Evolutionary conservation across 2,888 invertebrate genomes (phyloP), one percentile per base, ranked within the genome.

Genomic region (Pristionchus arcanus): DNA sequence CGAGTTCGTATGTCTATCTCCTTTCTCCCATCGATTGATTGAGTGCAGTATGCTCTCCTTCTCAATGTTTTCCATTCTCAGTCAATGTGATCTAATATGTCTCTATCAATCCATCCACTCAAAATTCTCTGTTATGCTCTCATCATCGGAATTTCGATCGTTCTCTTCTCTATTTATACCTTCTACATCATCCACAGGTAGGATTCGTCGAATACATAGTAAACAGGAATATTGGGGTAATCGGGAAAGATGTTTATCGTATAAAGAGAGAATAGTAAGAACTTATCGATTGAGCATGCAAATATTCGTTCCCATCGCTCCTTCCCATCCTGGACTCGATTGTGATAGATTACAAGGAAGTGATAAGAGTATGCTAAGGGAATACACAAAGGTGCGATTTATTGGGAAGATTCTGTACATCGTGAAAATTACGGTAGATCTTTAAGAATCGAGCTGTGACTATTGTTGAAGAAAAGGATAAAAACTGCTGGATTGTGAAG

Each of bases 121-220:
- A 81, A 81, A 85, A 59, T 85, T 59, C 34, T 85, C 49, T 85
- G 84, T 37, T 85, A 85, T 85, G 84, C 16, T 34, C 55, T 85
- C 55, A 55, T 59, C 55, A 85, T 85, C 31, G 84, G 84, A 59
- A 16, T 85, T 59, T 85, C 84, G 34, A 85, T 85, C 25, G 34
- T 85, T 55, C 34, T 55, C 31, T 85, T 85, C 84, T 55, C 59
- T 34, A 28, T 55, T 16, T 84, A 84, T 28, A 84, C 55, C 9
- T 84, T 55, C 84, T 84, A 55, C 28, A 53, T 84, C 31, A 55
- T 84, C 16, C 55, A 84, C 31, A 55, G 84, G 84, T 84, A 84
- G 1, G 7, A n/a, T 55, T 49, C n/a, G 21, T 28, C 84, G 19
- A 84, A n/a, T 28, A 21, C 31, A 77, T 19, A 34, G 42, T 42